phyloP scores from a whole-genome alignment of 1,140 invertebrate genomes.

The Calliopsis andreniformis region DNA sequence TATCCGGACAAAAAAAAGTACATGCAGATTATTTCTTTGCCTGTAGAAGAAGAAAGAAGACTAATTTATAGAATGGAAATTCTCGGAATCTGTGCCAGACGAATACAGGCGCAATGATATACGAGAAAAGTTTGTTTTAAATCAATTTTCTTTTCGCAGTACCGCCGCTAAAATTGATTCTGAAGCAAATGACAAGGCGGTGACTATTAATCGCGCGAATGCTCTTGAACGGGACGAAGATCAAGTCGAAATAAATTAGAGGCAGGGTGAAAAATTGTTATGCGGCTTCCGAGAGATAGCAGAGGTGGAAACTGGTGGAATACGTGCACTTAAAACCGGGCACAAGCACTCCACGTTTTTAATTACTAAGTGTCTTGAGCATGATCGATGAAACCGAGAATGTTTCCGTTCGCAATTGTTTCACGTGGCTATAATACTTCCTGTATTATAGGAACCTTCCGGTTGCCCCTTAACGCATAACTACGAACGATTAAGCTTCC shows the following conservation, averaged over 20 bases:
- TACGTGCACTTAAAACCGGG: conserved; percentile 7
- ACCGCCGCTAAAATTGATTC: not conserved
- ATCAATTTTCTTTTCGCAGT: not conserved
- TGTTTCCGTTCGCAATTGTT: conserved; percentile 38
- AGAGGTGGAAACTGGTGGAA: conserved; percentile 13
- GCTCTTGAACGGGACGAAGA: no score
- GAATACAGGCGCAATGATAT: not conserved
- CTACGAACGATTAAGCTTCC: conserved; percentile 37
- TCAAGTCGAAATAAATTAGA: conserved; percentile 11
- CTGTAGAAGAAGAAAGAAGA: no score
- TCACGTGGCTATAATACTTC: conserved; percentile 17
- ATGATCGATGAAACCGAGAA: conserved; percentile 42
- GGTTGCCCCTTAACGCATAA: not conserved
- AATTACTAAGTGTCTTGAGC: conserved; percentile 15
- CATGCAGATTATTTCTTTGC: not conserved
- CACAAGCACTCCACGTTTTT: conserved; percentile 9
- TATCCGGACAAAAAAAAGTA: not conserved
- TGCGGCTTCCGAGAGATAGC: not conserved
- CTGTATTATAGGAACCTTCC: conserved; percentile 2
- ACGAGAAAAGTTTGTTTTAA: conserved; percentile 21
- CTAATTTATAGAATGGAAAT: not conserved
- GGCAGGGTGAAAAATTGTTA: conserved; percentile 23
- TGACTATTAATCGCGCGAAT: conserved; percentile 9
- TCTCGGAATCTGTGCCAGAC: not conserved
- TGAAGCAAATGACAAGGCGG: not conserved